A percentile compares a stretch with the other conserved stretches of the same genome.
Evolutionary conservation across 2,797 vertebrate species (phyloP).

Genomic region (Glyptemys insculpta): DNA sequence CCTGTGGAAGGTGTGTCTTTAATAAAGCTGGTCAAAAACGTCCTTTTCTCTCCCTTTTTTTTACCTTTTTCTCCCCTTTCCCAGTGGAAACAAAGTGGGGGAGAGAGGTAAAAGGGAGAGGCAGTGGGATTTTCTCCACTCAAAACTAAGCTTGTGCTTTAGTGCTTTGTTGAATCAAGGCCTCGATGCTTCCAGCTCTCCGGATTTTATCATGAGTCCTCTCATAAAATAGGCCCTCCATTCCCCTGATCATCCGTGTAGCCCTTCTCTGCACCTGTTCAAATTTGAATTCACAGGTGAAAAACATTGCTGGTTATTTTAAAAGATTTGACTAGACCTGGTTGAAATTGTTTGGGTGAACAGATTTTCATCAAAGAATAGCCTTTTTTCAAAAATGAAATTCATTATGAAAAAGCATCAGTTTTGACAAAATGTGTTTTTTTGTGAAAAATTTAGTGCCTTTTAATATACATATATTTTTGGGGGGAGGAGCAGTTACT

Average conservation of each 20-base stretch:
- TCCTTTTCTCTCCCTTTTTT: too few species aligned
- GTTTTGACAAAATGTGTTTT: not conserved
- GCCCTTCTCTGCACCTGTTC: not conserved
- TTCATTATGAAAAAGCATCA: not conserved
- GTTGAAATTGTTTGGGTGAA: not conserved
- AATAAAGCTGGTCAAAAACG: too few species aligned
- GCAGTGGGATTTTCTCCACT: too few species aligned
- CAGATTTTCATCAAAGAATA: not conserved
- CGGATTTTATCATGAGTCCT: too few species aligned
- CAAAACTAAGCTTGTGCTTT: too few species aligned
- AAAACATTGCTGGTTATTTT: not conserved
- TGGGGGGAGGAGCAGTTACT: not conserved
- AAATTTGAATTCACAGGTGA: not conserved
- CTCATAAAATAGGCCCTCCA: not conserved
- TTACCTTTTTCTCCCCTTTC: too few species aligned
- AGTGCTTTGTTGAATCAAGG: too few species aligned
- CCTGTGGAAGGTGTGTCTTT: too few species aligned
- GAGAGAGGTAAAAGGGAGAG: too few species aligned
- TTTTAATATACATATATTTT: not conserved
- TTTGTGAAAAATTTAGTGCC: not conserved
- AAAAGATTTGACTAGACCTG: not conserved
- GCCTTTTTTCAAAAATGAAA: not conserved
- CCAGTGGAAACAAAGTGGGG: too few species aligned
- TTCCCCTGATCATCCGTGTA: not conserved
- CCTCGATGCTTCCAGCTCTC: too few species aligned